Base-by-base conservation (phyloP, 1,140 invertebrate species). In the Drosophila arizonae region DNA sequence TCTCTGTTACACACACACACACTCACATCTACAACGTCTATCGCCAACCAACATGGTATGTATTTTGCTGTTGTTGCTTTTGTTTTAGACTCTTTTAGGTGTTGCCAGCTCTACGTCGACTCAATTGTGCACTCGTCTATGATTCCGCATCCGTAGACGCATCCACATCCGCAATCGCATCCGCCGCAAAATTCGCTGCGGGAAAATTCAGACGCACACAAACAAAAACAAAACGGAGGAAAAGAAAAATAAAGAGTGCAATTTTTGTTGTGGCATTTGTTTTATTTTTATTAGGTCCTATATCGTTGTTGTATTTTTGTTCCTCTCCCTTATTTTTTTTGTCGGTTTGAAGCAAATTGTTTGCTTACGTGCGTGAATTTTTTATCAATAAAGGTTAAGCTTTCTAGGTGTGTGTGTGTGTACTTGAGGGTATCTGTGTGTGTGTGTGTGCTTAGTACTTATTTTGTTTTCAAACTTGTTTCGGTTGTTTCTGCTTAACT, bases 101-200 rank as follows among this genome's bases (percentile, higher is more conserved):
- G 61, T 76, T 54, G 55, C 58, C 63, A 36, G 15, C 28, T 30
- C 43, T 21, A 41, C 60, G 28, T 72, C 73, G 84, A 82, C 84
- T 88, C 82, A 77, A 79, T 77, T 87, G 84, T 87, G 84, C 84
- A 77, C 75, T 62, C 76, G 72, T 73, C 77, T 76, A 77, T 87
- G 79, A 86, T 81, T 82, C 76, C 80, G 60, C 13, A 62, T 73
- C 71, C 71, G 72, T 57, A 30, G 66, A 57, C 41, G 64, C 48
- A 79, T 68, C 66, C 77, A 50, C 36, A 65, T 60, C 43, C 56
- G 60, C 61, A 43, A 39, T 17, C 48, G 51, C 33, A 74, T 65
- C 63, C 76, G 58, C 65, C 48, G 15, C 55, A 45, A 64, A 46
- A 30, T 9, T 61, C 13, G 65, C 33, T n/a, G 41, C 36, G 43